phyloP scores from a whole-genome alignment of 2,113 vertebrate species.

The Myxocyprinus asiaticus region DNA sequence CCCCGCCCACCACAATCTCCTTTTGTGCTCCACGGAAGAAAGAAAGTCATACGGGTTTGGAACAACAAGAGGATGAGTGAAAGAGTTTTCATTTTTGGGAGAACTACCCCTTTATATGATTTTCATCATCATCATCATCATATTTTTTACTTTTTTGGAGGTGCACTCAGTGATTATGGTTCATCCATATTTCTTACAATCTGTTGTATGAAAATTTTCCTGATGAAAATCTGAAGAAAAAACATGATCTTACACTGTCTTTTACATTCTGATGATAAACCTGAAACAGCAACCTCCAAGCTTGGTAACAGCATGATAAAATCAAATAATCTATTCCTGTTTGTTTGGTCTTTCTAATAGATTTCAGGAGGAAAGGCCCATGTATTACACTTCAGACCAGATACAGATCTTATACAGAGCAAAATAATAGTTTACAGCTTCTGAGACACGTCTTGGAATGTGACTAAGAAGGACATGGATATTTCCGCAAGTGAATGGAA shows the following conservation, averaged over 20 bases:
- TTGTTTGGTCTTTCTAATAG: conserved; percentile 36
- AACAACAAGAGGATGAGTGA: too few relatives aligned
- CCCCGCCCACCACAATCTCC: too few relatives aligned
- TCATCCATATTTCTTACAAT: not conserved
- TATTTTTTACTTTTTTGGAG: too few relatives aligned
- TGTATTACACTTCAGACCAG: conserved; percentile 13
- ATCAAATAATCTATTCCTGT: not conserved
- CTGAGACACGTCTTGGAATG: not conserved
- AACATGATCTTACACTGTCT: not conserved
- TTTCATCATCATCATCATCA: not conserved
- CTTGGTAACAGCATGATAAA: conserved; percentile 4
- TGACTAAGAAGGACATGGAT: not conserved
- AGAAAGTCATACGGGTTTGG: too few relatives aligned
- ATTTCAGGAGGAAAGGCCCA: conserved; percentile 39
- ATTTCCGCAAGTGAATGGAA: conserved; percentile 3
- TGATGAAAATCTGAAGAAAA: not conserved
- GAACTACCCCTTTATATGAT: not conserved
- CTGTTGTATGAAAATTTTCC: not conserved
- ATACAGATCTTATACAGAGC: not conserved
- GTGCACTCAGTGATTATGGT: not conserved
- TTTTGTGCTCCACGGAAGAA: too few relatives aligned
- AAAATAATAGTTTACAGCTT: conserved; percentile 4
- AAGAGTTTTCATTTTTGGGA: too few relatives aligned
- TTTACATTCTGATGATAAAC: conserved; percentile 9
- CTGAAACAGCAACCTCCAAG: not conserved